phyloP scores from a whole-genome alignment of 2,888 invertebrate genomes.

The Priocnemis perturbator region DNA sequence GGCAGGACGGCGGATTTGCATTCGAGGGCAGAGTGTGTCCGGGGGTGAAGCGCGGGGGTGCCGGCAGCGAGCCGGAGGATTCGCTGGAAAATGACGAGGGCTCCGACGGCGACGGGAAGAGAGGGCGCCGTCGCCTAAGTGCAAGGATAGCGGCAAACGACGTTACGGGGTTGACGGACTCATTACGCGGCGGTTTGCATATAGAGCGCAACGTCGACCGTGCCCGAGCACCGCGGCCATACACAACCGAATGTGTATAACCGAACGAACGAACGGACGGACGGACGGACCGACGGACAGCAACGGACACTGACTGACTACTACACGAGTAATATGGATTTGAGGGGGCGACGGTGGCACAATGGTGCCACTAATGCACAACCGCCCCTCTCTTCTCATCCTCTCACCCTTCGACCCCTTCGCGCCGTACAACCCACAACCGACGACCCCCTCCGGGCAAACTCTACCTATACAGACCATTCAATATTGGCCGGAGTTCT shows the following conservation, averaged over 20 bases:
- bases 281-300: slow-evolving; percentile 43
- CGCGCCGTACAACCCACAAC: slow-evolving; percentile 29
- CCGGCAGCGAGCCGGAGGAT: slow-evolving; percentile 62
- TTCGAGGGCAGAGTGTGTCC: slow-evolving; percentile 48
- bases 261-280: slow-evolving; percentile 44
- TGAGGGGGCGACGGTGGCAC: slow-evolving; percentile 67
- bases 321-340: slow-evolving; percentile 72
- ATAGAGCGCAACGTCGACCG: slow-evolving; percentile 64
- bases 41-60: slow-evolving; percentile 18
- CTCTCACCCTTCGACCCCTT: slow-evolving; percentile 20
- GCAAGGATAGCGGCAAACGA: slow-evolving; percentile 73
- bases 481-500: slow-evolving; percentile 69
- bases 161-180: slow-evolving; percentile 74
- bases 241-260: slow-evolving; percentile 51
- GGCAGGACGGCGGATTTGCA: slow-evolving; percentile 57
- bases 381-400: slow-evolving; percentile 47
- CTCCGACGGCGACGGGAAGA: slow-evolving; percentile 19
- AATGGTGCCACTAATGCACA: slow-evolving; percentile 74
- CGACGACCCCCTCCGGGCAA: slow-evolving; percentile 63
- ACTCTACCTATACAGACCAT: slow-evolving; percentile 68
- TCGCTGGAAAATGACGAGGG: slow-evolving; percentile 65
- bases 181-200: slow-evolving; percentile 74
- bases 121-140: slow-evolving; percentile 62
- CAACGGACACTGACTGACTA: slow-evolving; percentile 70
- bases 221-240: slow-evolving; percentile 38